Evolutionary conservation across 2,113 vertebrate species (phyloP).

Genomic region (Azemiops feae): DNA sequence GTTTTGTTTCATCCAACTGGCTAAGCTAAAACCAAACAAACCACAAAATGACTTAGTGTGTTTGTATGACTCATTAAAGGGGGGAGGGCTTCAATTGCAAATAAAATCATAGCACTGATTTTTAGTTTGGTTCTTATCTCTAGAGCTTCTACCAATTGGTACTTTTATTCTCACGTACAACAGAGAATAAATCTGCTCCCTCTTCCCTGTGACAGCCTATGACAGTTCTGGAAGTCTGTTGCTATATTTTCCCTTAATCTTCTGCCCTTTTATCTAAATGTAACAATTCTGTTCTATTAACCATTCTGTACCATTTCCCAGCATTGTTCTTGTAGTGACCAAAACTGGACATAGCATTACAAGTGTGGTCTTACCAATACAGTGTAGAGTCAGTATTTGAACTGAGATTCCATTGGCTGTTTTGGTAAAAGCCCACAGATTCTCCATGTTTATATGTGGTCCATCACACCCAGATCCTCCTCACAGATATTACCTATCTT

Average conservation of each 20-base stretch:
- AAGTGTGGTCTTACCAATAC: background rate
- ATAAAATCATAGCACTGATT: background rate
- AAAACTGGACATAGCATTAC: background rate
- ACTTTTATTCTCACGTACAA: background rate
- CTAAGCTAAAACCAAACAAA: background rate
- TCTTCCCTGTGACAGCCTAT: background rate
- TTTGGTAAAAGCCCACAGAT: background rate
- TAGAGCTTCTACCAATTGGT: background rate
- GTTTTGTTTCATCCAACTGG: background rate
- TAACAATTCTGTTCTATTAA: background rate
- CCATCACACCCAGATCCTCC: background rate
- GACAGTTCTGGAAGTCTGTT: background rate
- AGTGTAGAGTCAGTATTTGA: background rate
- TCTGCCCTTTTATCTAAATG: background rate
- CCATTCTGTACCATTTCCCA: background rate
- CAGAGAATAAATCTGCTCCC: background rate
- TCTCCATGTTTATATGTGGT: background rate
- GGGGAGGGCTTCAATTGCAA: background rate
- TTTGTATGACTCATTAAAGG: background rate
- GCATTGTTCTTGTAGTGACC: background rate
- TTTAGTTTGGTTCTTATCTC: background rate
- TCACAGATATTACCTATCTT: background rate
- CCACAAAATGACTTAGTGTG: background rate
- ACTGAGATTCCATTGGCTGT: background rate
- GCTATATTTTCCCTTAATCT: background rate